Evolutionary conservation across 2,113 vertebrate genomes (phyloP), one percentile per base, ranked within the genome.

Genomic region (Epinephelus cyanopodus): DNA sequence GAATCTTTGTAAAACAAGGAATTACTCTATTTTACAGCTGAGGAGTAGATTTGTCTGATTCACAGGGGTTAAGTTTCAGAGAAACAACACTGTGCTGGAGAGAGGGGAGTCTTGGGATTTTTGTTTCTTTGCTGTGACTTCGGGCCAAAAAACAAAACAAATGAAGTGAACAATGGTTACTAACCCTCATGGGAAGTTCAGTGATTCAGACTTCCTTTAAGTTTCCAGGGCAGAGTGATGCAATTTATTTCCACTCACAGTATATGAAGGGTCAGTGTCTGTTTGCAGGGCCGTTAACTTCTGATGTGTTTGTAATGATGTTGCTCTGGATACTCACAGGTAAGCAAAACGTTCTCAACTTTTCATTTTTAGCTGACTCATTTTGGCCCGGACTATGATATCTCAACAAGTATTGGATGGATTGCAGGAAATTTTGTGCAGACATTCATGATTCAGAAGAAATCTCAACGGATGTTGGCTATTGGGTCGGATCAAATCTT

Each of bases 111-210:
- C 57, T 69, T n/a, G 57, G 50, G 57, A 87, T 83, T 33, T 27
- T 37, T 80, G 37, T 87, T 75, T 85, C 57, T 79, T 70, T 58
- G 75, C 74, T 86, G 27, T 69, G 50, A 86, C 68, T 83, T 37
- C 6, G 23, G 72, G 83, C 79, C 79, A 78, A 72, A 37, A 81
- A 81, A 69, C 52, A 76, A 71, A 74, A 61, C 77, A 85, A 85
- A 78, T 61, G 66, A 84, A 78, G 56, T 70, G 81, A 88, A 68
- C 79, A 84, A 64, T 81, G 50, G 45, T 74, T 74, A 66, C 77
- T 45, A 61, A 18, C 19, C 27, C 58, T 57, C 37, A 58, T 23
- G 73, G 70, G 65, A 67, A 75, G 70, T 81, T 83, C 54, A 79
- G 8, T 50, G 56, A 78, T 74, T 89, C 66, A 74, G 78, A 73